Evolutionary conservation across 2,797 vertebrate species (phyloP).

Genomic region (Momotus momota): DNA sequence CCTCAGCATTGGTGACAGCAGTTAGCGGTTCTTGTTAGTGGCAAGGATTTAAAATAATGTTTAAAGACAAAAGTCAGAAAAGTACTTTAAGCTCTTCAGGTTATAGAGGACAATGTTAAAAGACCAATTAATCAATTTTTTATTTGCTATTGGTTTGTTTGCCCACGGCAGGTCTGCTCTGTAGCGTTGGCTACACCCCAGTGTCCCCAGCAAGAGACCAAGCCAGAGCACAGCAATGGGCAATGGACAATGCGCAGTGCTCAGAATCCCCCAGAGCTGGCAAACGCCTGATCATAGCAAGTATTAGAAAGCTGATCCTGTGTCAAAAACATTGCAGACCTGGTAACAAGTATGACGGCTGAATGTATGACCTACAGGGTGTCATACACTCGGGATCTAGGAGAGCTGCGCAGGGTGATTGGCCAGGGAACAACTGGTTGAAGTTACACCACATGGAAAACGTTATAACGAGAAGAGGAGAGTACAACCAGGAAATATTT

Average conservation of each 20-base stretch:
- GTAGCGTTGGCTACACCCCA: fast-evolving
- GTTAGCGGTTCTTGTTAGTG: background rate
- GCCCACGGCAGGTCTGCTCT: background rate
- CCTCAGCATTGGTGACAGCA: background rate
- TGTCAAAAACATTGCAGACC: background rate
- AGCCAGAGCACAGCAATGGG: background rate
- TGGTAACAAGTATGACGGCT: background rate
- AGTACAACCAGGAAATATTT: background rate
- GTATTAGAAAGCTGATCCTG: background rate
- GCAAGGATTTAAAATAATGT: background rate
- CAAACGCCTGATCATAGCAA: background rate
- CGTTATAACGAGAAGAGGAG: background rate
- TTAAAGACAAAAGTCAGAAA: background rate
- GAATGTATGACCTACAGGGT: fast-evolving
- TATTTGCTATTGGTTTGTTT: background rate
- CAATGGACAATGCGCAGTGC: background rate
- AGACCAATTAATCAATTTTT: background rate
- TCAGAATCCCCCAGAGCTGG: background rate
- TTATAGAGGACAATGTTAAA: background rate
- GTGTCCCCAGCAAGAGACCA: background rate
- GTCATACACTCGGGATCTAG: background rate
- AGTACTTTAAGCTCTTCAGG: background rate
- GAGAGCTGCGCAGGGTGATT: fast-evolving
- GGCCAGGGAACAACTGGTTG: background rate
- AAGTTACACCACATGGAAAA: background rate